Evolutionary conservation across 1,140 invertebrate genomes (phyloP).

Genomic region (Oryzaephilus surinamensis): DNA sequence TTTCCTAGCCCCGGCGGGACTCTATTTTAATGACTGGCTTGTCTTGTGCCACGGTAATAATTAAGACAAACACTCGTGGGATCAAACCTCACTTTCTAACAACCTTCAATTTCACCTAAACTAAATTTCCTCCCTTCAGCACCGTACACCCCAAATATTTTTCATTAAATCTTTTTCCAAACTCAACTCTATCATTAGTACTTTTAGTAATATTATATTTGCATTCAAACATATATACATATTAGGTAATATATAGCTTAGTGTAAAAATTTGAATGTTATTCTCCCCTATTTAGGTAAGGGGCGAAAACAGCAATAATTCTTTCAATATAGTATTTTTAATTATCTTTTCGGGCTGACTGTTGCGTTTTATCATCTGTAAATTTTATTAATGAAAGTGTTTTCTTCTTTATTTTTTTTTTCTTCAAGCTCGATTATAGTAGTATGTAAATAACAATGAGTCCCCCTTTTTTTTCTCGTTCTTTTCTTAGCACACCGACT

Average conservation of each 20-base stretch:
- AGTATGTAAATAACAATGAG: constrained; percentile 18
- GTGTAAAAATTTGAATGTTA: no score
- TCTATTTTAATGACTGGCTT: constrained; percentile 34
- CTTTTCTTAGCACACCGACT: constrained; percentile 8
- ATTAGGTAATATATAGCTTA: no score
- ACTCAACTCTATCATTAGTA: no score
- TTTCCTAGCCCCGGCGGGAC: constrained; percentile 24
- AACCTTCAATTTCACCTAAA: no score
- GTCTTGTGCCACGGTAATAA: constrained; percentile 32
- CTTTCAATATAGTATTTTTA: constrained; percentile 25
- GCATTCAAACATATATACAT: no score
- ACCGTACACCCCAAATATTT: no score
- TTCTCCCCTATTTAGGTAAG: no score
- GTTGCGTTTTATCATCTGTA: constrained; percentile 24
- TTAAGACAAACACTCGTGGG: constrained; percentile 36
- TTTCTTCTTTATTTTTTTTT: constrained; percentile 10
- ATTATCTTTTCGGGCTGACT: constrained; percentile 15
- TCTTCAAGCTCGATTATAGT: constrained; percentile 15
- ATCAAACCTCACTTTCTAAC: constrained; percentile 12
- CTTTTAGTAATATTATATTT: no score
- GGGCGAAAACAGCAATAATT: no score
- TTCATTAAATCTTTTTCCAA: no score
- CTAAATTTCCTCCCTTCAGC: no score
- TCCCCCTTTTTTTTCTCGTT: no score
- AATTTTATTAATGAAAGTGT: constrained; percentile 23